These are phyloP conservation scores for Acanthornis magna DNA, from an alignment of 2,797 vertebrate species.

Conservation along the genomic window DNA sequence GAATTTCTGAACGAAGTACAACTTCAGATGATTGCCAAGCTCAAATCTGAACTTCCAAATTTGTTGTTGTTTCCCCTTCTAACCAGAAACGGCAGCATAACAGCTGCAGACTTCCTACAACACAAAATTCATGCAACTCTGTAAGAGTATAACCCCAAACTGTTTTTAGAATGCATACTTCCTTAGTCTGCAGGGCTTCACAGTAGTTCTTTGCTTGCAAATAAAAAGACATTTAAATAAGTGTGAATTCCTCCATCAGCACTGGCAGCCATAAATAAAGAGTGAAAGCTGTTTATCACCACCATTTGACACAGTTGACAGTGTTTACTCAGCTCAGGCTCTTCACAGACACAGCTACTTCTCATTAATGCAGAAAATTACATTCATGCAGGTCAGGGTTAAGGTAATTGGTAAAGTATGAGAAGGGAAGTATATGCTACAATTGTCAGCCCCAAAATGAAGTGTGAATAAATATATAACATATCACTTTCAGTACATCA, in stretches of 20 bases:
- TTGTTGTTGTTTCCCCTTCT: neutral
- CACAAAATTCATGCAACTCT: neutral
- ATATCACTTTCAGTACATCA: neutral
- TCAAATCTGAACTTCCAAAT: neutral
- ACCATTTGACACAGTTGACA: constrained; percentile 35
- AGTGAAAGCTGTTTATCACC: constrained; percentile 42
- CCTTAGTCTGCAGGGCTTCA: neutral
- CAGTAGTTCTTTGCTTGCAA: neutral
- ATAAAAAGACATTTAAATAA: neutral
- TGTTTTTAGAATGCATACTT: neutral
- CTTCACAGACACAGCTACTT: constrained; percentile 21
- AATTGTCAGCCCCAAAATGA: constrained; percentile 22
- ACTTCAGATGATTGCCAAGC: neutral
- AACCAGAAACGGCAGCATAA: neutral
- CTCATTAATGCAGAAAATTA: constrained; percentile 55
- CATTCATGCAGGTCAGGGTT: constrained; percentile 31
- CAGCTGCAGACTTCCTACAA: neutral
- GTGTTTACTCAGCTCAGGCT: constrained; percentile 9
- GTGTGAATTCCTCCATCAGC: neutral
- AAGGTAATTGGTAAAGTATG: constrained; percentile 35
- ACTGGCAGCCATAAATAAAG: neutral
- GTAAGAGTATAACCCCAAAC: neutral
- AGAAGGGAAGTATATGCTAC: constrained; percentile 24
- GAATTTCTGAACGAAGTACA: neutral
- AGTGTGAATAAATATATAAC: constrained; percentile 57